A percentile compares a stretch with the other conserved stretches of the same genome.
These are phyloP conservation scores for Gallinago stenura DNA, from an alignment of 2,797 vertebrate genomes.

Conservation along the genomic window DNA sequence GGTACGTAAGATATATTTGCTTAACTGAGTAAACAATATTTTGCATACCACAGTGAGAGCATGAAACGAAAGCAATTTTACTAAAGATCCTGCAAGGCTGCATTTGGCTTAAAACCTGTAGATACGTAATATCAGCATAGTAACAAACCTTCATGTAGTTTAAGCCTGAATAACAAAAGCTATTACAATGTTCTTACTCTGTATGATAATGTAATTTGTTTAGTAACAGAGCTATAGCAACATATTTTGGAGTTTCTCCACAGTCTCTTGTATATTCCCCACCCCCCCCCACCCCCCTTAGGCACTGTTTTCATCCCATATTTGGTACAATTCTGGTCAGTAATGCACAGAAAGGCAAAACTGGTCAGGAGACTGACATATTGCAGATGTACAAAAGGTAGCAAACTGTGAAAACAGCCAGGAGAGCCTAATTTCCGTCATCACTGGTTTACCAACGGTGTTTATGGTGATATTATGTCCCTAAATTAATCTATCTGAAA, in stretches of 20 bases:
- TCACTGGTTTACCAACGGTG: not conserved
- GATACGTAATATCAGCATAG: not conserved
- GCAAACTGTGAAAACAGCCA: not conserved
- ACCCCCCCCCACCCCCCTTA: not conserved
- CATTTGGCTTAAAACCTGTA: not conserved
- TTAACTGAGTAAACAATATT: not conserved
- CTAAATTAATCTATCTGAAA: not conserved
- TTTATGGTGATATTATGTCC: not conserved
- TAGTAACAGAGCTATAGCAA: not conserved
- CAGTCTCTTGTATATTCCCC: not conserved
- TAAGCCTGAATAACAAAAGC: not conserved
- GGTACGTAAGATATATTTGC: not conserved
- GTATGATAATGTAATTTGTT: not conserved
- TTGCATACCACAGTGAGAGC: not conserved
- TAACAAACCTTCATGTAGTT: not conserved
- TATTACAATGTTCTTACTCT: not conserved
- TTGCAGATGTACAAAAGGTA: not conserved
- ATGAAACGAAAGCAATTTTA: not conserved
- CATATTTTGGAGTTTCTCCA: not conserved
- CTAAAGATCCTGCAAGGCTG: not conserved
- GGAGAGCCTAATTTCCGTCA: not conserved
- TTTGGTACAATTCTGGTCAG: not conserved
- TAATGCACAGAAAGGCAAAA: not conserved
- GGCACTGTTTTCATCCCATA: not conserved
- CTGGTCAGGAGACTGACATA: not conserved